phyloP scores from a whole-genome alignment of 2,113 vertebrate genomes.

The Myiopsitta monachus region DNA sequence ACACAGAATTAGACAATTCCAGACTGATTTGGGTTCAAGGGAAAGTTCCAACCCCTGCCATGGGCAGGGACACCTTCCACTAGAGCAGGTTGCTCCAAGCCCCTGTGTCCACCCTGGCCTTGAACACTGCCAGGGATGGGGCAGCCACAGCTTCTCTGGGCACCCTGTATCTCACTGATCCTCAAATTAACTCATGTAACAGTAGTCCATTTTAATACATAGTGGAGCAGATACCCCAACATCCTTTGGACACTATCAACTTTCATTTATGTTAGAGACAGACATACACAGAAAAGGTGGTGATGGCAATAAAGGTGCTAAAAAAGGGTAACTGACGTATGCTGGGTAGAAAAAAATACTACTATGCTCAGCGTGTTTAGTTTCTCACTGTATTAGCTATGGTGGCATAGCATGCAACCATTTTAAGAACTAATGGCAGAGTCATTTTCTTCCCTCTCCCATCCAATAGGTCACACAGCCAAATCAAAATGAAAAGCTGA shows the following conservation, averaged over 20 bases:
- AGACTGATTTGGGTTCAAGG: neutral
- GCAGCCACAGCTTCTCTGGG: neutral
- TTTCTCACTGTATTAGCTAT: neutral
- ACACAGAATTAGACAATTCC: neutral
- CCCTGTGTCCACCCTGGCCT: neutral
- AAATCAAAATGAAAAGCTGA: neutral
- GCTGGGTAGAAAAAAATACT: neutral
- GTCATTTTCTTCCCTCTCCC: neutral
- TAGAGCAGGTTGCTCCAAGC: neutral
- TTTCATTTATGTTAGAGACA: neutral
- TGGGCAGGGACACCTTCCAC: neutral
- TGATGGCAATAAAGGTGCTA: neutral
- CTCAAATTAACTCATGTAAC: neutral
- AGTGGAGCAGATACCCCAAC: neutral
- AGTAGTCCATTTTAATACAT: neutral
- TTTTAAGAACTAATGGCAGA: neutral
- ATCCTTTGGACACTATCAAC: neutral
- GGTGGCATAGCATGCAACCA: neutral
- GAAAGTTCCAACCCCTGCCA: neutral
- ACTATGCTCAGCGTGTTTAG: fast-evolving
- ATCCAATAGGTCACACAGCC: neutral
- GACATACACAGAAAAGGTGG: neutral
- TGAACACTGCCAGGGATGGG: neutral
- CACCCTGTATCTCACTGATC: neutral
- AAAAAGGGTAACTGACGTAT: neutral